A percentile compares a stretch with the other conserved stretches of the same genome.
These are phyloP conservation scores for Metridium senile DNA, from an alignment of 92 coral and sea anemone species.

Conservation along the genomic window DNA sequence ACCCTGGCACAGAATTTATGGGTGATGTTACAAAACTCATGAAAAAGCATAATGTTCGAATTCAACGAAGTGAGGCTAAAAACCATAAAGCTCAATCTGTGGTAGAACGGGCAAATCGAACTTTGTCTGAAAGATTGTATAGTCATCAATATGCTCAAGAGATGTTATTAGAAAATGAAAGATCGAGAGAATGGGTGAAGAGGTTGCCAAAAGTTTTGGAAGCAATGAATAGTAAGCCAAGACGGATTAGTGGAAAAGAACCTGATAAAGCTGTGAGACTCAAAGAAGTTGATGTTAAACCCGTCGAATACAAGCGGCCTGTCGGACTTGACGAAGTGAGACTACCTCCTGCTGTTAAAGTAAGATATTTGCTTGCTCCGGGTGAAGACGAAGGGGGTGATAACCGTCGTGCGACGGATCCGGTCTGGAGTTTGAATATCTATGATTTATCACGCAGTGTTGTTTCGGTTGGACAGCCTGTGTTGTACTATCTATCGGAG, in stretches of 20 bases:
- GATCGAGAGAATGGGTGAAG: conserved; percentile 52
- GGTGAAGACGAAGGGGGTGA: conserved; percentile 46
- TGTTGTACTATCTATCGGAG: conserved; percentile 38
- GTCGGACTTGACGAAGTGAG: conserved; percentile 34
- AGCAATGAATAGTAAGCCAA: conserved; percentile 34
- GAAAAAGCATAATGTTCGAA: conserved; percentile 27
- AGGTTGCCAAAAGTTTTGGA: conserved; percentile 37
- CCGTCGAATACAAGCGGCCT: conserved; percentile 32
- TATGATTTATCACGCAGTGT: conserved; percentile 30
- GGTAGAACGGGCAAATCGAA: conserved; percentile 40
- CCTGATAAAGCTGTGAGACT: conserved; percentile 37
- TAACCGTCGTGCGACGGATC: conserved; percentile 41
- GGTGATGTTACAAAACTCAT: conserved; percentile 40
- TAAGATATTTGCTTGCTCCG: conserved; percentile 45
- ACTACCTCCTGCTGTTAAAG: conserved; percentile 37
- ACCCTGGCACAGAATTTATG: conserved; percentile 54
- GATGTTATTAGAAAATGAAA: conserved; percentile 25
- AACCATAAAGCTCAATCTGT: conserved; percentile 49
- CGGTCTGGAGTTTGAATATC: conserved; percentile 34
- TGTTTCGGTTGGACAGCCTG: conserved; percentile 27
- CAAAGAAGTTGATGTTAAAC: conserved; percentile 26
- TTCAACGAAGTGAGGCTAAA: conserved; percentile 46
- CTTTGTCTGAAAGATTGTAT: conserved; percentile 35
- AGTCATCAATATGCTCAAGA: conserved; percentile 39
- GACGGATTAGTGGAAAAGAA: conserved; percentile 35